A percentile compares a stretch with the other conserved stretches of the same genome.
phyloP scores from a whole-genome alignment of 2,797 vertebrate genomes.

The Toxotes lorentzi region DNA sequence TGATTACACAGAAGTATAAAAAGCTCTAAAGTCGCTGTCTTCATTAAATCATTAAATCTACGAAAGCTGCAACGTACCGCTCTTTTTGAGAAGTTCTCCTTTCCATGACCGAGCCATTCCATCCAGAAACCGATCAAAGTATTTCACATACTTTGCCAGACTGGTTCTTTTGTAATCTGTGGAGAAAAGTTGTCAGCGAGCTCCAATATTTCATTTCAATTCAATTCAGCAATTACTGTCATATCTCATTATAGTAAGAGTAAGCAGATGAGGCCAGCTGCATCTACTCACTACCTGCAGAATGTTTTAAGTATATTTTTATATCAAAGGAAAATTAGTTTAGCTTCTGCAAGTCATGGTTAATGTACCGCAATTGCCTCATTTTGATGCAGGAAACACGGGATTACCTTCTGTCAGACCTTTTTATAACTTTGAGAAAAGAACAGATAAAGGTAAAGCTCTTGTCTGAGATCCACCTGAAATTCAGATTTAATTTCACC shows the following conservation, averaged over 20 bases:
- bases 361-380: too few relatives aligned
- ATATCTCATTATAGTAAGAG: too few relatives aligned
- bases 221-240: too few relatives aligned
- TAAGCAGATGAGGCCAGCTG: too few relatives aligned
- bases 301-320: too few relatives aligned
- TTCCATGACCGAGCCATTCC: slow-evolving; percentile 86
- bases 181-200: slow-evolving; percentile 6
- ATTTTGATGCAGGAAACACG: too few relatives aligned
- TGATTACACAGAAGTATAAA: neutral
- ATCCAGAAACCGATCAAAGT: slow-evolving; percentile 93
- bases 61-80: slow-evolving; percentile 82
- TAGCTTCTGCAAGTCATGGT: too few relatives aligned
- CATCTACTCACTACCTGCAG: too few relatives aligned
- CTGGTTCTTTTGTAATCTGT: slow-evolving; percentile 95
- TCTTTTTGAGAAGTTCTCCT: slow-evolving; percentile 89
- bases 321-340: too few relatives aligned
- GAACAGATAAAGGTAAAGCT: neutral
- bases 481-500: slow-evolving; percentile 77
- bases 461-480: neutral
- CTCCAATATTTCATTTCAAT: neutral
- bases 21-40: neutral
- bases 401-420: too few relatives aligned
- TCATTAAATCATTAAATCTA: neutral
- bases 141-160: slow-evolving; percentile 90
- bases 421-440: neutral